These are phyloP conservation scores for Cosmia pyralina DNA, from an alignment of 2,888 invertebrate species.

Conservation along the genomic window DNA sequence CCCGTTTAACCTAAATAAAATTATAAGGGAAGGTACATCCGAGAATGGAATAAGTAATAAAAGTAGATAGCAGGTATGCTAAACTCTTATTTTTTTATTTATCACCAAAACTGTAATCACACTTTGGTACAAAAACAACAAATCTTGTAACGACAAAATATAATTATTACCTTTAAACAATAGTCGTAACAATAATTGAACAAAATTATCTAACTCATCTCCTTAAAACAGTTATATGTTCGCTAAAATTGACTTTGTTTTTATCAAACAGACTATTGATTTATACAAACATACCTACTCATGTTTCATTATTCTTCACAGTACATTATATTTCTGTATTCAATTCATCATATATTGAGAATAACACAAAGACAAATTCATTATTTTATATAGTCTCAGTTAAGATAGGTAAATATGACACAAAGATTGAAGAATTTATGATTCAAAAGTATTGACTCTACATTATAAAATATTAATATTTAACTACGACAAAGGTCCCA, in stretches of 20 bases:
- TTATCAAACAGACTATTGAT: slow-evolving; percentile 66
- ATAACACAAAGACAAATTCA: slow-evolving; percentile 49
- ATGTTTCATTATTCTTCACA: slow-evolving; percentile 29
- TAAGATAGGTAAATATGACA: slow-evolving; percentile 63
- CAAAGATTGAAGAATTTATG: slow-evolving; percentile 65
- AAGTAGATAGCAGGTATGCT: slow-evolving; percentile 61
- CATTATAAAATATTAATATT: slow-evolving; percentile 75
- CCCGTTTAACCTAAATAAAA: slow-evolving; percentile 17
- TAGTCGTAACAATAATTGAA: slow-evolving; percentile 74
- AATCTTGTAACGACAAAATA: slow-evolving; percentile 76
- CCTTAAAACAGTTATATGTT: slow-evolving; percentile 64
- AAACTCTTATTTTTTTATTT: slow-evolving; percentile 77
- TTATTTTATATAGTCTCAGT: slow-evolving; percentile 54
- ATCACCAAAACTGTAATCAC: slow-evolving; percentile 80
- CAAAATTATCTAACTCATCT: slow-evolving; percentile 58
- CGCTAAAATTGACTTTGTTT: slow-evolving; percentile 82
- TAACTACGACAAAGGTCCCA: slow-evolving; percentile 85
- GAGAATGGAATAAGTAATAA: slow-evolving; percentile 31
- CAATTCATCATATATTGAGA: slow-evolving; percentile 39
- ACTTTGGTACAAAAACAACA: slow-evolving; percentile 83
- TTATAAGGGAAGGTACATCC: neutral
- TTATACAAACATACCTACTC: slow-evolving; percentile 43
- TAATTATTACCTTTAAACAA: slow-evolving; percentile 73
- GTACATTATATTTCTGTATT: slow-evolving; percentile 26
- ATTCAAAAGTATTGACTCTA: slow-evolving; percentile 68